A percentile compares a stretch with the other conserved stretches of the same genome.
Conservation (phyloP, 1,140 invertebrate species). For the Conus betulinus region DNA sequence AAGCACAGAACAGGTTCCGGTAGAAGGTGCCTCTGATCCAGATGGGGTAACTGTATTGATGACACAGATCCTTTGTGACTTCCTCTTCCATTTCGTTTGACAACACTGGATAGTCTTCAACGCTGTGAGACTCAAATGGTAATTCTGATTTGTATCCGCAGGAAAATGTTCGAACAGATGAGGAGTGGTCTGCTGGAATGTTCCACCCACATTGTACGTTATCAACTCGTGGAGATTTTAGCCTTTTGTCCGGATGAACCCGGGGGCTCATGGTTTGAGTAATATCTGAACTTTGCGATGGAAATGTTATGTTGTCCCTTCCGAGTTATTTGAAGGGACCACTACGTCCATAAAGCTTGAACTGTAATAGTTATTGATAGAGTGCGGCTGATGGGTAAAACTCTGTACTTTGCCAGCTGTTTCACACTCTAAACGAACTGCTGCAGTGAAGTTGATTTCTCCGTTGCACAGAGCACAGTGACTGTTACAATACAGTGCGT, state of each 20-base stretch:
- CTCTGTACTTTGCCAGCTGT: background rate
- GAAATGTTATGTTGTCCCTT: background rate
- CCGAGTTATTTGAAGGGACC: background rate
- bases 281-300: background rate
- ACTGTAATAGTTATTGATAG: background rate
- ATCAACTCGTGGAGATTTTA: background rate
- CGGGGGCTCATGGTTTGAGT: background rate
- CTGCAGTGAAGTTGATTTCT: background rate
- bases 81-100: background rate
- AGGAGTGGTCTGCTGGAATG: background rate
- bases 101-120: background rate
- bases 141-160: background rate
- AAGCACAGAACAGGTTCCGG: conserved; percentile 22
- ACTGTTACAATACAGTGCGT: conserved; percentile 5
- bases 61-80: background rate
- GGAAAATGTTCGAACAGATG: background rate
- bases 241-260: background rate
- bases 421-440: background rate
- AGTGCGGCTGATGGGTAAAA: background rate
- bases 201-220: background rate
- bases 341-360: background rate
- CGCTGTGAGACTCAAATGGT: background rate
- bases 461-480: conserved; percentile 16
- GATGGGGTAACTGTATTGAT: conserved; percentile 17
- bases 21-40: background rate